Percentiles rank a stretch among this genome's conserved stretches.
phyloP scores from a whole-genome alignment of 1,140 invertebrate genomes.

The Micrasema longulum region DNA sequence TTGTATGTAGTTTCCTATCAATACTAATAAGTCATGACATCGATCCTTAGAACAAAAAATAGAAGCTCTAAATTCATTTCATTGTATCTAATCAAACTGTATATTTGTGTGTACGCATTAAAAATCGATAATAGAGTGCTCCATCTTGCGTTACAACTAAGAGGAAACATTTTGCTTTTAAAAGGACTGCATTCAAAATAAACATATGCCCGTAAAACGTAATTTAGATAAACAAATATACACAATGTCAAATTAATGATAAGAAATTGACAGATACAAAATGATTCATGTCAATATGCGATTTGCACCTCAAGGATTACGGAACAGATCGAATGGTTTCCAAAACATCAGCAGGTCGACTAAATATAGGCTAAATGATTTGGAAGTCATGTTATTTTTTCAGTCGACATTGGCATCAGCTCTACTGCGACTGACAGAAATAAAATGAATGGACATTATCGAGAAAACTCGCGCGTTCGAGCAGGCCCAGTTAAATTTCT shows the following conservation, averaged over 20 bases:
- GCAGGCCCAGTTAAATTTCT: slow-evolving; percentile 86
- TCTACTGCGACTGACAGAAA: slow-evolving; percentile 64
- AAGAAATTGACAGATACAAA: slow-evolving; percentile 23
- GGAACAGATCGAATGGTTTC: not conserved
- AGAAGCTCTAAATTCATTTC: no score
- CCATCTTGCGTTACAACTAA: slow-evolving; percentile 29
- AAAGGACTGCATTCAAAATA: not conserved
- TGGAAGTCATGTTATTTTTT: slow-evolving; percentile 26
- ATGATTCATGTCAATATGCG: slow-evolving; percentile 27
- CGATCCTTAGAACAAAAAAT: no score
- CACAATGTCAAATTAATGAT: slow-evolving; percentile 8
- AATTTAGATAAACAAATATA: not conserved
- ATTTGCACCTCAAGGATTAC: slow-evolving; percentile 5
- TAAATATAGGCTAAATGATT: slow-evolving; percentile 7
- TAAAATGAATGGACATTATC: slow-evolving; percentile 68
- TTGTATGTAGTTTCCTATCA: no score
- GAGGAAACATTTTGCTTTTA: not conserved
- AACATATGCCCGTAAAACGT: not conserved
- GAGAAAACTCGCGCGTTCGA: slow-evolving; percentile 69
- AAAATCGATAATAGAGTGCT: slow-evolving; percentile 36
- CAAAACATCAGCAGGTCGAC: slow-evolving; percentile 4
- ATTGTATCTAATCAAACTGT: no score
- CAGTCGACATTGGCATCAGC: slow-evolving; percentile 26
- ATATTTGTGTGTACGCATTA: not conserved
- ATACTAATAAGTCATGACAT: no score